Evolutionary conservation across 2,888 invertebrate species (phyloP).

Genomic region (Sturmia bella): DNA sequence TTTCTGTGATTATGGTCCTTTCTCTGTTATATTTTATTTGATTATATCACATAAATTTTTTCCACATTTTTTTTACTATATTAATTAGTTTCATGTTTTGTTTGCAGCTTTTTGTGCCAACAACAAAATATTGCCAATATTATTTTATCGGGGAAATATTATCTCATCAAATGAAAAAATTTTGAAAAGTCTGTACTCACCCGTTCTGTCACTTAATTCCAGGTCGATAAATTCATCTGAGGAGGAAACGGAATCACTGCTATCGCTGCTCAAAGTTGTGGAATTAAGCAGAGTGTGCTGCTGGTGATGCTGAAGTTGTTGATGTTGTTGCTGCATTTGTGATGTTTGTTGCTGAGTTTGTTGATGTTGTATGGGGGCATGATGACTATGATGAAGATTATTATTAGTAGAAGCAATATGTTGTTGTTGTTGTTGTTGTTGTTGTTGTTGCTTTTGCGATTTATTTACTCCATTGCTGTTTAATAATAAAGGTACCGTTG

Average conservation of each 20-base stretch:
- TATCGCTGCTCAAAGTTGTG: constrained; percentile 75
- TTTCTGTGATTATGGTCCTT: constrained; percentile 1
- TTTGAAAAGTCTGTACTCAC: constrained; percentile 74
- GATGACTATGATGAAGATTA: constrained; percentile 48
- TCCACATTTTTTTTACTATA: neutral
- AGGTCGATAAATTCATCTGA: constrained; percentile 77
- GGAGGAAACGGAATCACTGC: constrained; percentile 76
- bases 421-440: constrained; percentile 53
- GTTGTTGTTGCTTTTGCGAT: constrained; percentile 31
- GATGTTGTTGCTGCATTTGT: constrained; percentile 31
- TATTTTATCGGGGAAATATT: constrained; percentile 18
- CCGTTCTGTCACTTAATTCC: constrained; percentile 77
- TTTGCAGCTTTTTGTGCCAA: constrained; percentile 15
- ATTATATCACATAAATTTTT: neutral
- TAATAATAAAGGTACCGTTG: constrained; percentile 64
- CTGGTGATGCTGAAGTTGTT: constrained; percentile 38
- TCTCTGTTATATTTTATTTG: neutral
- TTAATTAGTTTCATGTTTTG: neutral
- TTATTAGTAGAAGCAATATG: constrained; percentile 24
- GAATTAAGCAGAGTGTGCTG: constrained; percentile 70
- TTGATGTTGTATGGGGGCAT: constrained; percentile 17
- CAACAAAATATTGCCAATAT: constrained; percentile 71
- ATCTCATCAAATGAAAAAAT: neutral
- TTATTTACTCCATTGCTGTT: constrained; percentile 61
- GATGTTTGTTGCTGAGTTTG: too few species aligned